Evolutionary conservation across 2,797 vertebrate genomes (phyloP).

Genomic region (Adelosebastes latens): DNA sequence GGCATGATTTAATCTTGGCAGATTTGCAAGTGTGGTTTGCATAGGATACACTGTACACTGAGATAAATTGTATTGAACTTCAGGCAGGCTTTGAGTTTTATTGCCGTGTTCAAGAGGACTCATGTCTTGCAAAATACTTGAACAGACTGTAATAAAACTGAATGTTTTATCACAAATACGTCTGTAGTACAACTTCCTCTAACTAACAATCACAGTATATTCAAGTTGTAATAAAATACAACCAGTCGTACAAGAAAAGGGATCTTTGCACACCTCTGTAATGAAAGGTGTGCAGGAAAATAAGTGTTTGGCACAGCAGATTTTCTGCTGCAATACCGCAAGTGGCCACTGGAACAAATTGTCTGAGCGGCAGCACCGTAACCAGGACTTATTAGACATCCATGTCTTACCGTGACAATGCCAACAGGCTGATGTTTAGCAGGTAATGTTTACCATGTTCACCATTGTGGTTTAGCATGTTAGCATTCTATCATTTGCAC

Average conservation of each 20-base stretch:
- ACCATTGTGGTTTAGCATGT: not conserved
- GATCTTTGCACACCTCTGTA: not conserved
- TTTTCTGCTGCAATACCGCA: too few species aligned
- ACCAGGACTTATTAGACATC: too few species aligned
- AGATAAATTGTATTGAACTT: not conserved
- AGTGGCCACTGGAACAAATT: too few species aligned
- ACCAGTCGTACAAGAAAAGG: not conserved
- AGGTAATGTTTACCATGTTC: not conserved
- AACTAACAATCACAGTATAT: not conserved
- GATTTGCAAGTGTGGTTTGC: constrained; percentile 34
- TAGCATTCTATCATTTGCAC: not conserved
- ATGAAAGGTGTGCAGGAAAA: not conserved
- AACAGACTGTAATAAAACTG: not conserved
- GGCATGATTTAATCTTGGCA: not conserved
- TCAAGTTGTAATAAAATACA: not conserved
- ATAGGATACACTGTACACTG: not conserved
- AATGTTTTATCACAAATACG: not conserved
- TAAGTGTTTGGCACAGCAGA: not conserved
- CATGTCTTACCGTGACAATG: rapidly evolving
- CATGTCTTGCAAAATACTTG: not conserved
- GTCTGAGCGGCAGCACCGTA: too few species aligned
- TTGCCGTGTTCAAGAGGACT: not conserved
- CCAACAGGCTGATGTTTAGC: not conserved
- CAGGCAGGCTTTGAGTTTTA: not conserved
- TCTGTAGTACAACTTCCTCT: not conserved